These are phyloP conservation scores for Borostomias antarcticus DNA, from an alignment of 2,797 vertebrate genomes.

Conservation along the genomic window DNA sequence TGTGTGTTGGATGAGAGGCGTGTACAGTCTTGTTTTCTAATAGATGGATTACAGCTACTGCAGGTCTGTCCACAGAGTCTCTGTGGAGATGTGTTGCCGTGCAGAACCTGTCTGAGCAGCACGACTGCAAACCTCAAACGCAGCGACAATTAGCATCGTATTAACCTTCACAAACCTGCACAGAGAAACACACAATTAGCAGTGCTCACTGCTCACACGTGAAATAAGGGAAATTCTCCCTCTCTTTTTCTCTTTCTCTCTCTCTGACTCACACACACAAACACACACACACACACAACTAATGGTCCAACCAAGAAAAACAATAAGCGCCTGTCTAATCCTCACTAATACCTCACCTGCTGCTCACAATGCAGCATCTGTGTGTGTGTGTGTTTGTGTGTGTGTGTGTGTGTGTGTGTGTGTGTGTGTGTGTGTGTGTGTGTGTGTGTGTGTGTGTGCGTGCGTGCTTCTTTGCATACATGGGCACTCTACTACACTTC, in stretches of 20 bases:
- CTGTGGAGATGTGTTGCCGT: not conserved
- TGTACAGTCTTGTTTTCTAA: not conserved
- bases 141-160: too few species aligned
- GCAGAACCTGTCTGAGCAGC: not conserved
- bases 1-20: not conserved
- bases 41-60: slow-evolving; percentile 5
- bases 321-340: slow-evolving; percentile 24
- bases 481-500: too few species aligned
- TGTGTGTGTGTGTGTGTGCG: not conserved
- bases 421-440: not conserved
- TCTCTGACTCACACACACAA: not conserved
- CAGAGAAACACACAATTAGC: too few species aligned
- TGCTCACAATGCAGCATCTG: not conserved
- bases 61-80: not conserved
- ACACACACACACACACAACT: not conserved
- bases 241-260: not conserved
- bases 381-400: not conserved
- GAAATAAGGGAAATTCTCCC: too few species aligned
- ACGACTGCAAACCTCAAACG: not conserved
- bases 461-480: not conserved
- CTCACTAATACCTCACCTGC: slow-evolving; percentile 23
- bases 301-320: slow-evolving; percentile 18
- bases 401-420: not conserved
- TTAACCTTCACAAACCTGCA: not conserved
- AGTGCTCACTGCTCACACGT: too few species aligned